Percentiles rank a stretch among this genome's conserved stretches.
Evolutionary conservation across 1,140 invertebrate genomes (phyloP).

Genomic region (Arion vulgaris): DNA sequence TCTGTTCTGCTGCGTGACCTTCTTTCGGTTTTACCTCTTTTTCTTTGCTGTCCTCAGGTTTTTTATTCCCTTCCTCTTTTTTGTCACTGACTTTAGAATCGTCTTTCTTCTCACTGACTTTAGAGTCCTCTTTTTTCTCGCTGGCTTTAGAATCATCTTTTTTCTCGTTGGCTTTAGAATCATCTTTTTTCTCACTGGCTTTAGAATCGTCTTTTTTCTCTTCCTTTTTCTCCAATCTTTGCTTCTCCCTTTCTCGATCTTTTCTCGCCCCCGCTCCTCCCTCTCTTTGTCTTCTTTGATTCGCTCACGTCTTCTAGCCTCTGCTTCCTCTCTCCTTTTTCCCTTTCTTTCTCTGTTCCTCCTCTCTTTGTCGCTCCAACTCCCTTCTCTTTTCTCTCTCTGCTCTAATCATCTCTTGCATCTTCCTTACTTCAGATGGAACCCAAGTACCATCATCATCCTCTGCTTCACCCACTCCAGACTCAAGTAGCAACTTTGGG

Average conservation of each 20-base stretch:
- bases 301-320: constrained; percentile 11
- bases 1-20: neutral
- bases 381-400: constrained; percentile 21
- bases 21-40: neutral
- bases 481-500: neutral
- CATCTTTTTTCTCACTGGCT: neutral
- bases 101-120: too few relatives aligned
- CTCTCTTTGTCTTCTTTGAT: neutral
- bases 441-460: constrained; percentile 27
- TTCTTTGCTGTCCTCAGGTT: neutral
- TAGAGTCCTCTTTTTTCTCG: neutral
- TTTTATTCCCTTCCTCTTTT: neutral
- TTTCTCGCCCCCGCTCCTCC: constrained; percentile 1
- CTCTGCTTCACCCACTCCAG: constrained; percentile 24
- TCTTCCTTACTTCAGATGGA: constrained; percentile 6
- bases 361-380: constrained; percentile 10
- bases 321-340: constrained; percentile 1
- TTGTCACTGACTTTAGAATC: too few relatives aligned
- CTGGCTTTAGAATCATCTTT: neutral
- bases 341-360: constrained; percentile 1
- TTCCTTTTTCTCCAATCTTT: neutral
- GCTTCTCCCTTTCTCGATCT: neutral
- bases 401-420: neutral
- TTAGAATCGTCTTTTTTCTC: neutral
- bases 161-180: neutral